phyloP scores from a whole-genome alignment of 2,888 invertebrate species.

The Aphodius sticticus region DNA sequence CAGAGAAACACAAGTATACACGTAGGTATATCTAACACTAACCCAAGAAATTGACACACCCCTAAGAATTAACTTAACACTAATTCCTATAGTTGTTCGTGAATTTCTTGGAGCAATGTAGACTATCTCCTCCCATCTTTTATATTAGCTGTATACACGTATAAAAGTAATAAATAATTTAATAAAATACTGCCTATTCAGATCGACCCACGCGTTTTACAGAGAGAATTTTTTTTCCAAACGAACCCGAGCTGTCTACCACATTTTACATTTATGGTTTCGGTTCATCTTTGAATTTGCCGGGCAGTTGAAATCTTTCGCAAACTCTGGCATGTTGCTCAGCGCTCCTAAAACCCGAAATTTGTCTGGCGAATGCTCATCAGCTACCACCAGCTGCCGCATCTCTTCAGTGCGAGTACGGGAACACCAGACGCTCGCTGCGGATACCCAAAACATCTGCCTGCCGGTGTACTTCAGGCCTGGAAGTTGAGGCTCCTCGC shows the following conservation, averaged over 20 bases:
- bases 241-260: slow-evolving; percentile 58
- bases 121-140: slow-evolving; percentile 26
- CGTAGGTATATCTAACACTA: neutral
- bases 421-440: slow-evolving; percentile 70
- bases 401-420: slow-evolving; percentile 56
- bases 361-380: slow-evolving; percentile 61
- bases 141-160: slow-evolving; percentile 16
- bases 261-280: slow-evolving; percentile 67
- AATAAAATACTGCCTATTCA: slow-evolving; percentile 34
- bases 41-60: neutral
- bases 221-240: slow-evolving; percentile 24
- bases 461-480: slow-evolving; percentile 56
- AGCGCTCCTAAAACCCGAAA: slow-evolving; percentile 70
- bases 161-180: slow-evolving; percentile 38
- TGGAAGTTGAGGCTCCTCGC: slow-evolving; percentile 53
- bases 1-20: neutral
- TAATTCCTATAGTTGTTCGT: neutral
- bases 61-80: neutral
- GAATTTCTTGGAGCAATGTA: neutral
- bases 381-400: slow-evolving; percentile 54
- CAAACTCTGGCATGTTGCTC: slow-evolving; percentile 67
- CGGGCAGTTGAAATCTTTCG: slow-evolving; percentile 69
- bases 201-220: neutral
- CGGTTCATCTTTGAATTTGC: slow-evolving; percentile 69
- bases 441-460: slow-evolving; percentile 68